A percentile compares a stretch with the other conserved stretches of the same genome.
Evolutionary conservation across 2,888 invertebrate genomes (phyloP).

Genomic region (Tuberolachnus salignus): DNA sequence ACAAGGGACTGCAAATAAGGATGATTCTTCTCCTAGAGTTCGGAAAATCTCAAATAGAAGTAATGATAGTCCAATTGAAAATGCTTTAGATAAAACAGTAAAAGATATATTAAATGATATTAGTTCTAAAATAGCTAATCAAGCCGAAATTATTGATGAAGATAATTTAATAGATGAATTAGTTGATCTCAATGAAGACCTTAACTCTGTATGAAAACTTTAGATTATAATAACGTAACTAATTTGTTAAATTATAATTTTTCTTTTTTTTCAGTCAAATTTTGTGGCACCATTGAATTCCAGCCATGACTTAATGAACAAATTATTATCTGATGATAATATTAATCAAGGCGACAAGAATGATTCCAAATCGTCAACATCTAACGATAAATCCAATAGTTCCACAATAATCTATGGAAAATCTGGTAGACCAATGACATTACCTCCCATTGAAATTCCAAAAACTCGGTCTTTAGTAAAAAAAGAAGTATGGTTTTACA

Average conservation of each 20-base stretch:
- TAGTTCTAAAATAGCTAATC: constrained; percentile 45
- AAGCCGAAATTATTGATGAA: constrained; percentile 42
- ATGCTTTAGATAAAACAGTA: constrained; percentile 39
- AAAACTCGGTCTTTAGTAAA: constrained; percentile 68
- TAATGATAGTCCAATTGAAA: constrained; percentile 34
- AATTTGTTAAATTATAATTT: constrained; percentile 17
- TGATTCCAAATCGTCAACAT: neutral
- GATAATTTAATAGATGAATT: constrained; percentile 51
- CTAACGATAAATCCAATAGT: constrained; percentile 26
- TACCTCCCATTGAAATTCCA: constrained; percentile 83
- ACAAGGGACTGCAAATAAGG: constrained; percentile 1
- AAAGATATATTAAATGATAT: constrained; percentile 52
- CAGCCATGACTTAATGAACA: constrained; percentile 54
- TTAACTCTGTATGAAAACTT: constrained; percentile 43
- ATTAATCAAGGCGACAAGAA: constrained; percentile 24
- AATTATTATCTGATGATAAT: constrained; percentile 41
- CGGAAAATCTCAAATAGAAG: constrained; percentile 13
- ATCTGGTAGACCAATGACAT: constrained; percentile 43
- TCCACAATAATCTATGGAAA: constrained; percentile 41
- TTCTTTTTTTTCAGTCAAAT: constrained; percentile 44
- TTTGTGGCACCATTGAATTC: constrained; percentile 55
- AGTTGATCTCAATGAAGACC: constrained; percentile 54
- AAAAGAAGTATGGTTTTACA: constrained; percentile 46
- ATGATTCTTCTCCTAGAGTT: constrained; percentile 5
- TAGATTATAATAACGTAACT: no score